These are phyloP conservation scores for Ochropleura leucogaster DNA, from an alignment of 2,888 invertebrate species.

Conservation along the genomic window DNA sequence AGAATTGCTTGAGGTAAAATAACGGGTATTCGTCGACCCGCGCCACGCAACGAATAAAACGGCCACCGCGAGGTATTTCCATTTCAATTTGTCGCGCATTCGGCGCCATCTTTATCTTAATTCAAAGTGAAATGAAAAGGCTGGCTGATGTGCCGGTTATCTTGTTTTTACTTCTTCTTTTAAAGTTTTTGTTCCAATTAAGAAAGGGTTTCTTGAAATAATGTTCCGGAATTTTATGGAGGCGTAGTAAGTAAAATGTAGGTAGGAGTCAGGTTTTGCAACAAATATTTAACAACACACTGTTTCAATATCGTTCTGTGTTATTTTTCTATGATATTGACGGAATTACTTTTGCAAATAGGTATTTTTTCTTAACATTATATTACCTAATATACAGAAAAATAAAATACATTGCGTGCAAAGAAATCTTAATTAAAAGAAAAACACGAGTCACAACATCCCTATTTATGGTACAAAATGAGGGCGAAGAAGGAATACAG, in stretches of 20 bases:
- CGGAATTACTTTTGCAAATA: neutral
- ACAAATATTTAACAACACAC: neutral
- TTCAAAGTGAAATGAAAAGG: constrained; percentile 68
- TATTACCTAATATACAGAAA: neutral
- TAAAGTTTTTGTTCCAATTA: constrained; percentile 15
- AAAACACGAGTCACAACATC: constrained; percentile 1
- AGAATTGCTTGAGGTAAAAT: constrained; percentile 74
- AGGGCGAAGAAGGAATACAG: constrained; percentile 34
- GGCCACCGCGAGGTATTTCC: constrained; percentile 71
- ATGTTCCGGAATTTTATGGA: neutral
- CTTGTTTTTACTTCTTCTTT: constrained; percentile 32
- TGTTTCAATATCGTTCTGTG: no score
- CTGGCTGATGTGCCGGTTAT: constrained; percentile 52
- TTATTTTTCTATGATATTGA: no score
- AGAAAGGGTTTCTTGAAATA: constrained; percentile 22
- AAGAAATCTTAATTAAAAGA: neutral
- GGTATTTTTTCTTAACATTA: no score
- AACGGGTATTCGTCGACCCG: constrained; percentile 63
- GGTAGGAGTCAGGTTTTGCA: neutral
- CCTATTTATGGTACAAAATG: constrained; percentile 12
- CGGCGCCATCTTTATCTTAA: constrained; percentile 72
- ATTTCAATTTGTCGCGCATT: constrained; percentile 74
- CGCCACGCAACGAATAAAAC: constrained; percentile 70
- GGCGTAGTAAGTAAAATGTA: neutral
- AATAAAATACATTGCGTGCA: no score